These are phyloP conservation scores for Lemur catta DNA, from an alignment of 2,797 vertebrate genomes.

Conservation along the genomic window DNA sequence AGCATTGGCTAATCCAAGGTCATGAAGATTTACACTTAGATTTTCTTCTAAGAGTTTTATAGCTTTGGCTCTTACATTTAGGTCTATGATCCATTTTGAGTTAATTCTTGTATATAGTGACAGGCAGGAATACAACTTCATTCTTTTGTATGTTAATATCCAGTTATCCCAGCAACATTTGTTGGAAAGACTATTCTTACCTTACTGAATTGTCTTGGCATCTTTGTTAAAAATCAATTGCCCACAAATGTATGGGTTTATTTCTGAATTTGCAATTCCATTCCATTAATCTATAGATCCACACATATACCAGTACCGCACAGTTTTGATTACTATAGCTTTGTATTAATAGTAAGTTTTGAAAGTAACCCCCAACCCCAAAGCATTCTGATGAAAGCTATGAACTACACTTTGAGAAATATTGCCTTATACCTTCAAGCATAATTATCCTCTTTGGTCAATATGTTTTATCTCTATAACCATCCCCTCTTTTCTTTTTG, in stretches of 20 bases:
- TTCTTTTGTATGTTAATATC: background rate
- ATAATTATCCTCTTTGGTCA: background rate
- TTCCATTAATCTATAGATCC: background rate
- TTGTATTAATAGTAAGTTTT: background rate
- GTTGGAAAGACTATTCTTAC: conserved; percentile 18
- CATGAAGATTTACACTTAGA: background rate
- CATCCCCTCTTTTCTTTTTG: background rate
- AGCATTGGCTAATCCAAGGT: background rate
- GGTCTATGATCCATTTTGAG: background rate
- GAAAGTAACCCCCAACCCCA: background rate
- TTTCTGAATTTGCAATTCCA: background rate
- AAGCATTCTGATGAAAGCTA: background rate
- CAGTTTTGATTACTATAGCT: background rate
- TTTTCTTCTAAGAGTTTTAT: background rate
- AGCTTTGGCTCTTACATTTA: background rate
- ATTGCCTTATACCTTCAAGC: background rate
- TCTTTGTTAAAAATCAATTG: background rate
- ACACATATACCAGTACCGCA: background rate
- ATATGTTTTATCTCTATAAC: conserved; percentile 3
- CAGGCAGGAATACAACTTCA: background rate
- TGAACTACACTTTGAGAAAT: background rate
- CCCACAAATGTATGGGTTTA: background rate
- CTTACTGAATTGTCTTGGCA: background rate
- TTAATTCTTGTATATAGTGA: background rate
- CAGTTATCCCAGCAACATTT: background rate